Evolutionary conservation across 1,140 invertebrate species (phyloP), one percentile per base, ranked within the genome.

Genomic region (Brachionus calyciflorus): DNA sequence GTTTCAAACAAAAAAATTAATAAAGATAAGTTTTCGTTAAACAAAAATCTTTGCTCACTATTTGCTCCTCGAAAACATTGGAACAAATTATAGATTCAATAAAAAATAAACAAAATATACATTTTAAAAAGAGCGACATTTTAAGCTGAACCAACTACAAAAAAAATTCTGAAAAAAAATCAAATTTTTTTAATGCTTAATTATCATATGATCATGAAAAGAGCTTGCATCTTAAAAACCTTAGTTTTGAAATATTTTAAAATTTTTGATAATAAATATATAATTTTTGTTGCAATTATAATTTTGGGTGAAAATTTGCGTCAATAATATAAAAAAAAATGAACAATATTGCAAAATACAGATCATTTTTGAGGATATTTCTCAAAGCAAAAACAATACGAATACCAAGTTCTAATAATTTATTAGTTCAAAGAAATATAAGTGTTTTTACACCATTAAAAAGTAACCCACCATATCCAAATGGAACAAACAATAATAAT

Each of bases 181-280:
- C 53, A 28, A 30, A 57, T 28, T 53, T 53, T 53, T 53, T 24
- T 19, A 53, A 28, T 28, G 14, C 3, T 14, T 33, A 60, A 60
- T 60, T 60, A 60, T 60, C 55, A 60, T 60, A 60, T 60, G 55
- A 60, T 60, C 10, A 3, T 33, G 37, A 37, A n/a, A 6, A 33
- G 33, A 60, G 55, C 55, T 37, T 19, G 30, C 30, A 30, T 14
- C 1, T 60, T 33, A 37, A 60, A n/a, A 33, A 33, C 33, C 28
- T 60, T 60, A 60, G 55, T 60, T 60, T 60, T 60, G 55, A 60
- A 60, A 37, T 37, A 60, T 37, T 60, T 37, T 9, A 17, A 60
- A n/a, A n/a, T n/a, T n/a, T n/a, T n/a, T n/a, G n/a, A n/a, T n/a
- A n/a, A n/a, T n/a, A n/a, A n/a, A n/a, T n/a, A n/a, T n/a, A n/a